Base-by-base conservation (phyloP, 2,113 vertebrate species). In the Scatophagus argus region DNA sequence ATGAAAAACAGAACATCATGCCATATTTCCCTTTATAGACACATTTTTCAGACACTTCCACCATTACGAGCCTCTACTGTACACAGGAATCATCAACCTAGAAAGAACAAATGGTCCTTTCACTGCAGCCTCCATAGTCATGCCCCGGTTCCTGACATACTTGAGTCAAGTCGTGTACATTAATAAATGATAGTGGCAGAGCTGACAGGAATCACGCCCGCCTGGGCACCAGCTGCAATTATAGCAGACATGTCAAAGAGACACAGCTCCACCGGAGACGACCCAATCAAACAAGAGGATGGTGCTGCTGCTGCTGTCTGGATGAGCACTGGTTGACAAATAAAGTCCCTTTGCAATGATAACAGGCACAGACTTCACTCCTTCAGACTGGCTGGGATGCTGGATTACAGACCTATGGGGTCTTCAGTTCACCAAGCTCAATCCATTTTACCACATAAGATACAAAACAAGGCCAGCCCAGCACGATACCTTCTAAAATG, bases 171-270 rank as follows among this genome's bases (percentile, higher is more conserved):
- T 68, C 55, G 36, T 65, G 58, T 25, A 38, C 83, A 85, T 90
- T 88, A 92, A 92, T 93, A 93, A 93, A 93, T 89, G 71, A 94
- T 81, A 49, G 65, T 13, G 27, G 60, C 74, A 69, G 73, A 79
- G 83, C 87, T 78, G 75, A 68, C 12, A 79, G 85, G 77, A 86
- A 87, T 92, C 88, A 89, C 41, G 73, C 85, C 85, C 83, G 75
- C 87, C 82, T 82, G 89, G 77, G 73, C 87, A 78, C 85, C 84
- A 76, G 76, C 79, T 81, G 74, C 85, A 90, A 83, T 81, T 81
- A 88, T 47, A 23, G 59, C 78, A 68, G 60, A 83, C 85, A 66
- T 82, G 87, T 82, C 68, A 74, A 79, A 79, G 75, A 87, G 49
- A 62, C 66, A 51, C 29, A 58, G 62, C 46, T 81, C 76, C 79